Evolutionary conservation across 2,888 invertebrate genomes (phyloP).

Genomic region (Sarcophaga variegata): DNA sequence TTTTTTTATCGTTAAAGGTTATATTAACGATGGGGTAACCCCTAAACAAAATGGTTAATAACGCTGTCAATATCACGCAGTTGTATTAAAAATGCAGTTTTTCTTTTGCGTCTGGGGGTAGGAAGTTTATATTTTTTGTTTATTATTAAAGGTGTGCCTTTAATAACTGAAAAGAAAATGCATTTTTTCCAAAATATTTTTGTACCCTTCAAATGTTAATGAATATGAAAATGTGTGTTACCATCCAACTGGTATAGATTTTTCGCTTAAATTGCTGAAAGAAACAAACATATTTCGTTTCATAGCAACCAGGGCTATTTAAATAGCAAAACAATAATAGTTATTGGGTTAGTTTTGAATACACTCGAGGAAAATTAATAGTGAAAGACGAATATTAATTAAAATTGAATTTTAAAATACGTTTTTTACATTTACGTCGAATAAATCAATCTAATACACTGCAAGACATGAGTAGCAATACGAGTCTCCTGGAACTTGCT

Average conservation of each 20-base stretch:
- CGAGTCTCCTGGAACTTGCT: too few relatives aligned
- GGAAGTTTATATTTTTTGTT: neutral
- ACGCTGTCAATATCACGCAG: constrained; percentile 39
- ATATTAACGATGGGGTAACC: constrained; percentile 25
- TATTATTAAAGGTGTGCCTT: neutral
- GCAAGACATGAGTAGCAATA: too few relatives aligned
- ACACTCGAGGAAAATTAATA: too few relatives aligned
- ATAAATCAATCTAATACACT: too few relatives aligned
- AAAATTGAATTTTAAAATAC: too few relatives aligned
- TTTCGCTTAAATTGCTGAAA: neutral
- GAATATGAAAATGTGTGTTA: too few relatives aligned
- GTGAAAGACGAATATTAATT: too few relatives aligned
- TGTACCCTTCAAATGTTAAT: neutral
- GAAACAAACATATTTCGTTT: neutral
- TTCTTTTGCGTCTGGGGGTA: neutral
- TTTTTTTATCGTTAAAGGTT: constrained; percentile 5
- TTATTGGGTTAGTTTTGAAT: too few relatives aligned
- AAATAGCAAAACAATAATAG: neutral
- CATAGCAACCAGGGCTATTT: neutral
- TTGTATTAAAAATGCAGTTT: neutral
- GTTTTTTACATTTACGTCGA: too few relatives aligned
- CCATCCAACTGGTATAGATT: neutral
- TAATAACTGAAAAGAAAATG: neutral
- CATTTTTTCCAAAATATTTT: neutral
- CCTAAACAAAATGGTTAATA: constrained; percentile 33